phyloP scores from a whole-genome alignment of 2,888 invertebrate species.

The Allacma fusca region DNA sequence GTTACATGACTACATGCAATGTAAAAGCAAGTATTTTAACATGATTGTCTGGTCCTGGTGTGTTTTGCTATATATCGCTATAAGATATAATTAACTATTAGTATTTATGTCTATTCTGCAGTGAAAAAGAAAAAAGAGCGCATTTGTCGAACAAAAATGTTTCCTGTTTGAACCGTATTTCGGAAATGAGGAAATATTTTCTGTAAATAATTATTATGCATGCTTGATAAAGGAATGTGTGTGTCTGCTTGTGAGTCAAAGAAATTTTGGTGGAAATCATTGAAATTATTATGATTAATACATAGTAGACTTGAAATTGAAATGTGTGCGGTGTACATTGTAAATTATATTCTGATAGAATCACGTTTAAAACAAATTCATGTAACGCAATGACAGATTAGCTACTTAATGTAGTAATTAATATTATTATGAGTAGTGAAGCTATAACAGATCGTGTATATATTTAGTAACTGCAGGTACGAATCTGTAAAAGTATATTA shows the following conservation, averaged over 20 bases:
- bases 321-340: background rate
- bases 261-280: constrained; percentile 19
- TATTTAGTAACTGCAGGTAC: background rate
- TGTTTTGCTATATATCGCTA: background rate
- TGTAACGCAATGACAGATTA: constrained; percentile 8
- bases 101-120: no score
- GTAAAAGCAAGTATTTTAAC: background rate
- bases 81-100: no score
- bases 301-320: background rate
- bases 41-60: constrained; percentile 14
- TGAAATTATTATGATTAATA: constrained; percentile 18
- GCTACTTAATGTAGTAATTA: constrained; percentile 14
- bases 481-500: constrained; percentile 16
- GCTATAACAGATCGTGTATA: constrained; percentile 3
- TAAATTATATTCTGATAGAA: background rate
- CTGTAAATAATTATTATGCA: no score
- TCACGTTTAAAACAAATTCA: background rate
- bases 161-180: no score
- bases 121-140: no score
- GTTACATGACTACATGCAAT: background rate
- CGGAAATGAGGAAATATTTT: no score
- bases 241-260: background rate
- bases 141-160: no score
- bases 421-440: background rate
- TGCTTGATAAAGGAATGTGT: background rate